Percentiles rank a stretch among this genome's conserved stretches.
These are phyloP conservation scores for Heliconius eleuchia DNA, from an alignment of 1,140 invertebrate genomes.

Conservation along the genomic window DNA sequence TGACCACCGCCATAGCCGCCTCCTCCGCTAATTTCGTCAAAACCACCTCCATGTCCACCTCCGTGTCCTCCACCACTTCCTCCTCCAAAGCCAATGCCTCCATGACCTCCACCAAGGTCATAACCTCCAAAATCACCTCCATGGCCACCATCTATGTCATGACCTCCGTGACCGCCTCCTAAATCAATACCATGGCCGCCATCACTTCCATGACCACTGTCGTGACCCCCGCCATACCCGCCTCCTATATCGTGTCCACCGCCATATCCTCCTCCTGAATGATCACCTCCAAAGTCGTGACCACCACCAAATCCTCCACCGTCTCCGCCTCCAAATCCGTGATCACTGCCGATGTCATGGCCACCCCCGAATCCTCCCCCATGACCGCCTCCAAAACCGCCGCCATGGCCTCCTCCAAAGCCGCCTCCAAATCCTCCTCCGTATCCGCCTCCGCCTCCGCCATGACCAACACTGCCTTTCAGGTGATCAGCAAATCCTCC, in stretches of 20 bases:
- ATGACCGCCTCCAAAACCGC: conserved; percentile 36
- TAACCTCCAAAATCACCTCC: conserved; percentile 35
- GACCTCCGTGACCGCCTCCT: conserved; percentile 39
- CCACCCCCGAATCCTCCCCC: conserved; percentile 40
- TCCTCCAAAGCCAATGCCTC: conserved; percentile 25
- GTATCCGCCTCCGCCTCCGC: conserved; percentile 23
- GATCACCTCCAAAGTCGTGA: conserved; percentile 37
- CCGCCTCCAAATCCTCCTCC: conserved; percentile 31
- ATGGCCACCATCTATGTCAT: conserved; percentile 36
- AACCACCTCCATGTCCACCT: conserved; percentile 41
- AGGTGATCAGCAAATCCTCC: conserved; percentile 43
- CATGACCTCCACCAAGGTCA: conserved; percentile 45
- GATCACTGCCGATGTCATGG: conserved; percentile 40
- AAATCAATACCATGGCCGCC: conserved; percentile 37
- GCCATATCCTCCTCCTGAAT: conserved; percentile 23
- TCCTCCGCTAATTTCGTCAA: conserved; percentile 27
- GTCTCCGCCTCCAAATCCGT: conserved; percentile 38
- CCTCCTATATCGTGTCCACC: conserved; percentile 29
- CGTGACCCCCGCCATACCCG: conserved; percentile 23
- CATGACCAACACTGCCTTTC: conserved; percentile 34
- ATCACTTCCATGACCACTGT: conserved; percentile 24
- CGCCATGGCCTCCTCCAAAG: conserved; percentile 38
- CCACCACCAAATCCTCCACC: conserved; percentile 44
- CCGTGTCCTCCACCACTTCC: conserved; percentile 33
- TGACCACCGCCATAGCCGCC: conserved; percentile 36